Evolutionary conservation across 2,888 invertebrate genomes (phyloP).

Genomic region (Apodemia mormo): DNA sequence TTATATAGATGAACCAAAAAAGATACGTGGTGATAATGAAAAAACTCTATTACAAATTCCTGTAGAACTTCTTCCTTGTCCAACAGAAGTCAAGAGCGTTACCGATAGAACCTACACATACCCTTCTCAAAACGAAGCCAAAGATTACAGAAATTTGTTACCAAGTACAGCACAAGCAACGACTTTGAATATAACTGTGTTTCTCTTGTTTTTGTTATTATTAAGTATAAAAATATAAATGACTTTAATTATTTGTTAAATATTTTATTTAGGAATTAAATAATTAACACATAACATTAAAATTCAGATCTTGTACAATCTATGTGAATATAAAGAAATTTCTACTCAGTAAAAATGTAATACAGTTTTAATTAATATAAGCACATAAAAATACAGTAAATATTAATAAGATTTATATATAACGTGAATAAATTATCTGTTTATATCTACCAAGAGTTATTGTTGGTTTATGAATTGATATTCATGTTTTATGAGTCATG

Average conservation of each 20-base stretch:
- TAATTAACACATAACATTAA: background rate
- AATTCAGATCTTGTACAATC: background rate
- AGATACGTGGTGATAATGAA: slow-evolving; percentile 64
- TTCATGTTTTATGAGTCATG: too few species aligned
- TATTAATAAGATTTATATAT: background rate
- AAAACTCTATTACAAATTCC: slow-evolving; percentile 79
- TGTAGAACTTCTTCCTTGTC: slow-evolving; percentile 82
- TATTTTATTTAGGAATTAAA: background rate
- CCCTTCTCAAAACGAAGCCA: slow-evolving; percentile 81
- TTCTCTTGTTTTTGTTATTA: slow-evolving; percentile 20
- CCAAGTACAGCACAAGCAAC: slow-evolving; percentile 46
- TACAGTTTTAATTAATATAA: background rate
- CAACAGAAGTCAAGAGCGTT: slow-evolving; percentile 82
- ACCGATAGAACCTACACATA: slow-evolving; percentile 80
- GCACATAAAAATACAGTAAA: background rate
- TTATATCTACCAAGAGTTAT: background rate
- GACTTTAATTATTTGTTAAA: background rate
- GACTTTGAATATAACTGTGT: slow-evolving; percentile 34
- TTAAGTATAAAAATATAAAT: slow-evolving; percentile 10
- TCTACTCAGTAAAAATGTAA: background rate
- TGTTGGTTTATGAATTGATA: too few species aligned
- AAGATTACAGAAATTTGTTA: slow-evolving; percentile 74
- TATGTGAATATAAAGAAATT: background rate
- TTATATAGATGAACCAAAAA: slow-evolving; percentile 66
- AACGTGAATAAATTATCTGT: background rate